Evolutionary conservation across 37 sponge, comb jelly and placozoan species (phyloP).

Genomic region (Beroe forskalii): DNA sequence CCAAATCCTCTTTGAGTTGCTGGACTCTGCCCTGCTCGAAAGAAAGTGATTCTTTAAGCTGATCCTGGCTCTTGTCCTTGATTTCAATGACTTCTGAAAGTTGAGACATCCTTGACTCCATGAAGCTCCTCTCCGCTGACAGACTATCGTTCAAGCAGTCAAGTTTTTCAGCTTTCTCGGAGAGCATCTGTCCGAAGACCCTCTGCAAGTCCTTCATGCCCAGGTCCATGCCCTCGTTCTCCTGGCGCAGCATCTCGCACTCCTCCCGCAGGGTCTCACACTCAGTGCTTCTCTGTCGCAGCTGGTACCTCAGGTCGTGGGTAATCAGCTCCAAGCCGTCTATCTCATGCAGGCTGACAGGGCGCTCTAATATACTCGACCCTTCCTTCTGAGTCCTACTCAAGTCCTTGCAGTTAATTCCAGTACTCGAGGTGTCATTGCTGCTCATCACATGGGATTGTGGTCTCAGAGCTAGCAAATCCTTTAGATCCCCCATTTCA

Average conservation of each 20-base stretch:
- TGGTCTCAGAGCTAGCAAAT: not conserved
- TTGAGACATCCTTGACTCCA: slow-evolving; percentile 12
- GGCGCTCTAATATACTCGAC: not conserved
- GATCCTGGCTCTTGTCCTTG: slow-evolving; percentile 62
- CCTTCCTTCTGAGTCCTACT: not conserved
- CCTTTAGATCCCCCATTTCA: slow-evolving; percentile 56
- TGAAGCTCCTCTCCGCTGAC: not conserved
- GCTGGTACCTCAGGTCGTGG: slow-evolving; percentile 54
- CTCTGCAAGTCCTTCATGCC: slow-evolving; percentile 33
- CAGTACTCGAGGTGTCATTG: not conserved
- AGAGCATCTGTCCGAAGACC: slow-evolving; percentile 22
- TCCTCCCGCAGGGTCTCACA: slow-evolving; percentile 6
- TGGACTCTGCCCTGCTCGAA: slow-evolving; percentile 46
- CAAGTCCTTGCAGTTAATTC: not conserved
- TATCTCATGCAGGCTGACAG: slow-evolving; percentile 58
- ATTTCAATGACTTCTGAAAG: slow-evolving; percentile 23
- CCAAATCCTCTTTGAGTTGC: slow-evolving; percentile 58
- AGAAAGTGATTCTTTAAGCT: slow-evolving; percentile 40
- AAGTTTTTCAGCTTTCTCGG: slow-evolving; percentile 9
- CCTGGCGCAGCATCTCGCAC: not conserved
- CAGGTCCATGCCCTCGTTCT: not conserved
- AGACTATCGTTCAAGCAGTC: slow-evolving; percentile 25
- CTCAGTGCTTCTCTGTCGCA: slow-evolving; percentile 2
- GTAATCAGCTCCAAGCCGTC: slow-evolving; percentile 56
- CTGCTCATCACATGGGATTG: not conserved